Percentiles rank a stretch among this genome's conserved stretches.
Conservation (phyloP, 2,113 vertebrate genomes). For the Orientallactaga bullata region DNA sequence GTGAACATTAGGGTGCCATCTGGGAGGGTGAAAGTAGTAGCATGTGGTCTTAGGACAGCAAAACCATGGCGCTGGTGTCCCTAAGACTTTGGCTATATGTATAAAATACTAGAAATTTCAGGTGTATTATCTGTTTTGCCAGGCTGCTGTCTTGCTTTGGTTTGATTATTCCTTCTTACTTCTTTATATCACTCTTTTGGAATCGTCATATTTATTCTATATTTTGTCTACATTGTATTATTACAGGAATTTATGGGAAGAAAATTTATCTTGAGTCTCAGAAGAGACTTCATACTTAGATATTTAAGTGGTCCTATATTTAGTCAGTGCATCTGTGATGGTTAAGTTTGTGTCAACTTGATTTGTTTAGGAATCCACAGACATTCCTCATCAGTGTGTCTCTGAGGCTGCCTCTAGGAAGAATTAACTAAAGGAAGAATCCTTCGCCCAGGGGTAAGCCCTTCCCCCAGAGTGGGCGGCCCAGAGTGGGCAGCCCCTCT, state of each 20-base stretch:
- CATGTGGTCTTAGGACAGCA: neutral
- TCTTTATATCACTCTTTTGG: neutral
- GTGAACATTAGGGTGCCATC: neutral
- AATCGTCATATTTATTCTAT: neutral
- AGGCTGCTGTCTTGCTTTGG: no score
- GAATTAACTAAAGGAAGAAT: no score
- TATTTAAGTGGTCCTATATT: neutral
- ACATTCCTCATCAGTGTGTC: no score
- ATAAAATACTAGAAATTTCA: neutral
- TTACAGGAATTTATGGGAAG: neutral
- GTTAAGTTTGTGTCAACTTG: no score
- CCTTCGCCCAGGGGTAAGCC: no score
- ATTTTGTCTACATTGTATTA: neutral
- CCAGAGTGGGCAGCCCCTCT: no score
- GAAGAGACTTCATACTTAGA: neutral
- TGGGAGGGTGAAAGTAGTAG: neutral
- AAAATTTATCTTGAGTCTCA: neutral
- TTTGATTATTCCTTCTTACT: neutral
- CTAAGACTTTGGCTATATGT: no score
- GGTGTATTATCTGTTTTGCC: neutral
- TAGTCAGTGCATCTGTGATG: neutral
- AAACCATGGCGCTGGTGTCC: neutral
- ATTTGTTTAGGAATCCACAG: no score
- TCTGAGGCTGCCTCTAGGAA: no score
- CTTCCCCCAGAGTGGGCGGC: no score